These are phyloP conservation scores for Oscheius sp. DNA, from an alignment of 2,888 invertebrate species.

Conservation along the genomic window DNA sequence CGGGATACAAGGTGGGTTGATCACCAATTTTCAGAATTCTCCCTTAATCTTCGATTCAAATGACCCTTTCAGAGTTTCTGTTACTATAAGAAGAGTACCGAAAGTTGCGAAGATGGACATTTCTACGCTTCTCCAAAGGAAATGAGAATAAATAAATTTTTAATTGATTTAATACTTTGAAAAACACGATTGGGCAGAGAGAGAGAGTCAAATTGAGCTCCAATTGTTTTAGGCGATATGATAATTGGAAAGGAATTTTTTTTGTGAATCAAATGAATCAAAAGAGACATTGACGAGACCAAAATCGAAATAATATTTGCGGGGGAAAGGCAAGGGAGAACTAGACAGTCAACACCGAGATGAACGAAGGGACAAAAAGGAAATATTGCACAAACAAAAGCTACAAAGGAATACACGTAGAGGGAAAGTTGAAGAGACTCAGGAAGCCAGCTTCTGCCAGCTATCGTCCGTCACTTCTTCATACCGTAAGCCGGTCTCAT, in stretches of 20 bases:
- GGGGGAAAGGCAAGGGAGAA: conserved; percentile 7
- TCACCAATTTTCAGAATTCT: no score
- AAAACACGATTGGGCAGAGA: not conserved
- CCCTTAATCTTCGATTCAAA: not conserved
- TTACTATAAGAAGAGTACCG: conserved; percentile 26
- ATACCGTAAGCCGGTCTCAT: conserved; percentile 28
- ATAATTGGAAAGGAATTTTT: not conserved
- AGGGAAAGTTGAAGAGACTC: no score
- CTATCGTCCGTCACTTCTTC: conserved; percentile 25
- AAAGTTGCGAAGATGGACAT: conserved; percentile 25
- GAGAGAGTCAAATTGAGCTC: conserved; percentile 11
- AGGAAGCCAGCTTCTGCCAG: conserved; percentile 12
- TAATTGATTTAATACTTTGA: not conserved
- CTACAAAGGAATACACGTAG: conserved; percentile 19
- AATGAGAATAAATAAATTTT: not conserved
- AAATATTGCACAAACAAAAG: conserved; percentile 17
- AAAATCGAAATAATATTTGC: not conserved
- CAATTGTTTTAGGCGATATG: conserved; percentile 5
- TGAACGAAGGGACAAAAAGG: no score
- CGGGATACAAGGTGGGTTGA: conserved; percentile 28
- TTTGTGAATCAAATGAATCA: not conserved
- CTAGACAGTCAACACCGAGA: conserved; percentile 22
- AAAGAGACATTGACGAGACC: conserved; percentile 18
- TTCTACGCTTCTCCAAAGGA: not conserved
- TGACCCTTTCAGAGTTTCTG: conserved; percentile 10